Conservation (phyloP, 2,888 invertebrate species). For the Mesochorus sp. region DNA sequence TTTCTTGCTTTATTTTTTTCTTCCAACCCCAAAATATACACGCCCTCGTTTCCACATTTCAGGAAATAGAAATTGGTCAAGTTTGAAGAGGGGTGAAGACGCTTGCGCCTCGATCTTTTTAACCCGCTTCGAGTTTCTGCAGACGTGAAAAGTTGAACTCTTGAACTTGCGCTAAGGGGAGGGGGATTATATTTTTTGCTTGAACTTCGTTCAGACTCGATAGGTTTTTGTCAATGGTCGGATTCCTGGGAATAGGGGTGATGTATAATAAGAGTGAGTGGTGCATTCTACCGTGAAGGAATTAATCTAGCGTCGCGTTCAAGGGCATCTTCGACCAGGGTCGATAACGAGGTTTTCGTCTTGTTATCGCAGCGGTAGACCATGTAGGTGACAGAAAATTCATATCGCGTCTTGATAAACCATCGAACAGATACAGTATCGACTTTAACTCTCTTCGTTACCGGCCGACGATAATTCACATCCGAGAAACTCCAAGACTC, state of each 20-base stretch:
- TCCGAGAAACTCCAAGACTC: neutral
- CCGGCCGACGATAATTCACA: constrained; percentile 35
- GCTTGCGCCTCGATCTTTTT: neutral
- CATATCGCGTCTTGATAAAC: constrained; percentile 7
- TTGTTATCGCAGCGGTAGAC: neutral
- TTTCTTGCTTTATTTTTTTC: constrained; percentile 22
- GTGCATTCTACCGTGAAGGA: constrained; percentile 29
- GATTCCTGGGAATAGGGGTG: neutral
- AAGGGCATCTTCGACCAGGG: neutral
- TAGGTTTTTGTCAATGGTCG: neutral
- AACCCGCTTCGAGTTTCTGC: neutral
- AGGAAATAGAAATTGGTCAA: constrained; percentile 59
- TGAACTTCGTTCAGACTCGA: neutral
- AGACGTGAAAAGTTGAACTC: neutral
- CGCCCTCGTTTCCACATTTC: constrained; percentile 57
- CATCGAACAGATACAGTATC: constrained; percentile 32
- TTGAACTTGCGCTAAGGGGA: neutral
- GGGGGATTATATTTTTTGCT: neutral
- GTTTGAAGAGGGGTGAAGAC: neutral
- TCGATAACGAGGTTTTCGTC: constrained; percentile 34
- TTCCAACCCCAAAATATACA: constrained; percentile 23
- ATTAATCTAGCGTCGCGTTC: neutral
- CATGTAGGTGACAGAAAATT: neutral
- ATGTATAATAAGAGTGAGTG: constrained; percentile 21
- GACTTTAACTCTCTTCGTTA: constrained; percentile 10